Evolutionary conservation across 2,797 vertebrate species (phyloP).

Genomic region (Morelia viridis): DNA sequence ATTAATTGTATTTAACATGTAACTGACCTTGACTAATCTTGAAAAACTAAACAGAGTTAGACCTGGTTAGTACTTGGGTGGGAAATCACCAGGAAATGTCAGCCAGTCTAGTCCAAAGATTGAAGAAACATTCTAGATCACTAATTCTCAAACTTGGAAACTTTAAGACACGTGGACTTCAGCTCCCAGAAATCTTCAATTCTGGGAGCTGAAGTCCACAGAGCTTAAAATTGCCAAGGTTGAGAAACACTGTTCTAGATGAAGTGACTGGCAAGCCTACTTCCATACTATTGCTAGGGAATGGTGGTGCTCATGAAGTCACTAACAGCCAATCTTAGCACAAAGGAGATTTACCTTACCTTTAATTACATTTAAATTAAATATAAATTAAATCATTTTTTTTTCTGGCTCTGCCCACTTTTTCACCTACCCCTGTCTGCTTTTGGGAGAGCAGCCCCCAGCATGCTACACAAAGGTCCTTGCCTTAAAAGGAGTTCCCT

Average conservation of each 20-base stretch:
- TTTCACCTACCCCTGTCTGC: neutral
- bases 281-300: neutral
- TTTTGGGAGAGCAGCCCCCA: neutral
- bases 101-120: neutral
- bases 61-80: neutral
- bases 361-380: neutral
- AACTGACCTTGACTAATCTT: no score
- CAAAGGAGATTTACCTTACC: neutral
- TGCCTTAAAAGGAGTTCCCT: neutral
- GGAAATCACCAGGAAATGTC: neutral
- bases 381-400: no score
- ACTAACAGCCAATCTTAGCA: neutral
- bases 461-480: neutral
- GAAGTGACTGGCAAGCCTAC: neutral
- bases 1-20: no score
- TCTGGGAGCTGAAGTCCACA: neutral
- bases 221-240: neutral
- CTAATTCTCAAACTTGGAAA: no score
- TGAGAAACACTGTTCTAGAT: neutral
- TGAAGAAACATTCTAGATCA: neutral
- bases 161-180: no score
- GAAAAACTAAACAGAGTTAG: no score
- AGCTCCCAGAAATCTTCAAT: no score
- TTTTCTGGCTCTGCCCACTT: neutral
- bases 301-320: neutral